Conservation (phyloP, 2,113 vertebrate genomes). For the Leiothrix lutea region DNA sequence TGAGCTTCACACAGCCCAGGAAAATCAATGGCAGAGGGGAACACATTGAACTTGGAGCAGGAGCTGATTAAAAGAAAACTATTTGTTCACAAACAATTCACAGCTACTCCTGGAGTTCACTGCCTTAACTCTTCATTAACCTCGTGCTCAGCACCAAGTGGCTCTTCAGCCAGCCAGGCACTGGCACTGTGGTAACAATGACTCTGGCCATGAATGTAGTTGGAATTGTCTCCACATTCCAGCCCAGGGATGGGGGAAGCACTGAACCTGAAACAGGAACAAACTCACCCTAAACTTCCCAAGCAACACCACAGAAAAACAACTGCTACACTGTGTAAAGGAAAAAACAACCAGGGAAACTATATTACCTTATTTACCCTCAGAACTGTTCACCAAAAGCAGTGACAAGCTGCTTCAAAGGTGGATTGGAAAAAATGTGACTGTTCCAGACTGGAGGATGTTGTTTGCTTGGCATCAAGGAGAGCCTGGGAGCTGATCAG, state of each 20-base stretch:
- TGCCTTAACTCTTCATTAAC: neutral
- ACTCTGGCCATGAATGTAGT: neutral
- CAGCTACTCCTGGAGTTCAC: neutral
- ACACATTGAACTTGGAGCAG: neutral
- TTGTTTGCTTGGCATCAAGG: neutral
- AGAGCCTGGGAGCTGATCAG: neutral
- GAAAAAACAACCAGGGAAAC: neutral
- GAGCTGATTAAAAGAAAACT: neutral
- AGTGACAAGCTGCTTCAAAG: neutral
- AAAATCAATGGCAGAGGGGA: slow-evolving; percentile 11
- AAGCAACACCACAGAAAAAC: neutral
- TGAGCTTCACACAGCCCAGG: neutral
- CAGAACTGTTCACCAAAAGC: neutral
- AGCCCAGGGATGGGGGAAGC: neutral
- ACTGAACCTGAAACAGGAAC: neutral
- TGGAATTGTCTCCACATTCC: neutral
- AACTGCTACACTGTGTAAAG: neutral
- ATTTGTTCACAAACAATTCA: neutral
- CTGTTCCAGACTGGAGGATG: neutral
- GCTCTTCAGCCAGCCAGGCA: neutral
- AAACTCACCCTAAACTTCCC: neutral
- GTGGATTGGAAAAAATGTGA: neutral
- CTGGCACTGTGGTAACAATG: accelerated
- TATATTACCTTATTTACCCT: neutral
- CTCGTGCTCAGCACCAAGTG: neutral